Evolutionary conservation across 1,140 invertebrate genomes (phyloP), one percentile per base, ranked within the genome.

Genomic region (Rhagoletis zephyria): DNA sequence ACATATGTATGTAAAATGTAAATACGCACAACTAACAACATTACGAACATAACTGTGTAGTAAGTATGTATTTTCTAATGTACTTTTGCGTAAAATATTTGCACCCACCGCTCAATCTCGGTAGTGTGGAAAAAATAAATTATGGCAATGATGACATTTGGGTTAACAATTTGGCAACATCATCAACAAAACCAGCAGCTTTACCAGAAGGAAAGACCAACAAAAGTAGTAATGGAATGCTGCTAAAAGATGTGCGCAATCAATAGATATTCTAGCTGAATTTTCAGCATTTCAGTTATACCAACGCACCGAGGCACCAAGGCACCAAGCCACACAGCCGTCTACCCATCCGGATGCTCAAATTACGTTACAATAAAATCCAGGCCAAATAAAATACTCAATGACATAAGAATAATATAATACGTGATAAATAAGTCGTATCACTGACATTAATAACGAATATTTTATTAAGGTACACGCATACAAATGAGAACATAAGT

Each of bases 361-460:
- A 67, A 40, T 67, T 67, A 2, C 30, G 40, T 16, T 4, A 14
- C 40, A 74, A 74, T n/a, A 40, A 48, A 45, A 74, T 45, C 16
- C 67, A 42, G 16, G 42, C 40, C 42, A 74, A 74, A 45, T 74
- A 74, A 74, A 74, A 74, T 48, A 74, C 16, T 48, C 67, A 74
- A 74, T 74, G 67, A 12, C 16, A 16, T 74, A 12, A 48, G 14
- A 74, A 74, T 74, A 74, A 45, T 45, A 45, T 45, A 74, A 45
- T 74, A 74, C 67, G 67, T 74, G 67, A 74, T 74, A 74, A 74
- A 74, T 74, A 74, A 74, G 67, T 45, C 67, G 40, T 48, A 74
- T n/a, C 67, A 74, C 42, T 74, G 67, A 5, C 67, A 74, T 48
- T 74, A 74, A 74, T 74, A 74, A 48, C 67, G 67, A 74, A 74